Percentiles rank a stretch among this genome's conserved stretches.
phyloP scores from a whole-genome alignment of 2,888 invertebrate genomes.

The Dynastes tityus region DNA sequence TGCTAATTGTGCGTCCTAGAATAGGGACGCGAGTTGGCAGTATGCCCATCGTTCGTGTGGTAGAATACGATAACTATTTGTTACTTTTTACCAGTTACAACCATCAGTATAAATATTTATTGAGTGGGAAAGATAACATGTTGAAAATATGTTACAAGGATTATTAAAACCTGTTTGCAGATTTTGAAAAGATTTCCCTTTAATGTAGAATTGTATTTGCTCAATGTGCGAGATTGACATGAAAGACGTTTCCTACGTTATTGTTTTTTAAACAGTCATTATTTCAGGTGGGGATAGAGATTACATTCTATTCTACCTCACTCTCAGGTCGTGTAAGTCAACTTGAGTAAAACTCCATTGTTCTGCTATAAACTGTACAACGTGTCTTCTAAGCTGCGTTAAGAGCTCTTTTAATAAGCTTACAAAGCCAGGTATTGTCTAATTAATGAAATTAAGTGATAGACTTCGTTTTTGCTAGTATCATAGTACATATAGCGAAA shows the following conservation, averaged over 20 bases:
- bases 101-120: neutral
- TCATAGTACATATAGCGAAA: neutral
- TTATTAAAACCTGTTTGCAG: neutral
- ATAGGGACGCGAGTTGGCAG: constrained; percentile 43
- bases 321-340: constrained; percentile 23
- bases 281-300: constrained; percentile 5
- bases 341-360: constrained; percentile 10
- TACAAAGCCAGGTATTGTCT: constrained; percentile 24
- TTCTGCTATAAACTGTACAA: constrained; percentile 29
- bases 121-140: neutral
- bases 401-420: constrained; percentile 5
- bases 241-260: neutral
- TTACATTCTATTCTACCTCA: neutral
- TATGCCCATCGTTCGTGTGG: constrained; percentile 25
- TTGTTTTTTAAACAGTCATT: constrained; percentile 11
- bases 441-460: constrained; percentile 20
- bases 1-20: constrained; percentile 50
- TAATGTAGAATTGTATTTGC: neutral
- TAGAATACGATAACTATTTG: constrained; percentile 17
- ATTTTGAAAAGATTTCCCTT: neutral
- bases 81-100: neutral
- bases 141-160: neutral
- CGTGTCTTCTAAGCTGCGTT: neutral
- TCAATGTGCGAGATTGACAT: neutral
- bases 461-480: neutral